Base-by-base conservation (phyloP, 1,140 invertebrate genomes). In the Camponotus pennsylvanicus region DNA sequence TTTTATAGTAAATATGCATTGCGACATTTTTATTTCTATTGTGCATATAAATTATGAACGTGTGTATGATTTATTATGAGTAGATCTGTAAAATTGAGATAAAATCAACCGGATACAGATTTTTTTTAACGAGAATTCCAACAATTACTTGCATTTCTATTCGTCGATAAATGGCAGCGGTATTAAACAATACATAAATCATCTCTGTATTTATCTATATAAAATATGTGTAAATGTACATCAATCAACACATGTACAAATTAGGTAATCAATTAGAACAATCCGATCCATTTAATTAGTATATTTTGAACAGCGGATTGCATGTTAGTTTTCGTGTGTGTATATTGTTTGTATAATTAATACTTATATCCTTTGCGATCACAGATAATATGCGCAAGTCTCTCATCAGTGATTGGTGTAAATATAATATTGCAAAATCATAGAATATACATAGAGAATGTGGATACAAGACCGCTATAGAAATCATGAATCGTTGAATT, bases 401-500 rank as follows among this genome's bases (percentile, higher is more conserved):
- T 52, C 49, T 52, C 49, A 15, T 52, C 27, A 37, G 15, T 42
- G 9, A 55, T 37, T 8, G 7, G 4, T 15, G 0, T 18, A n/a
- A 21, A 32, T 71, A 71, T 6, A 71, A 71, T n/a, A 57, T 80
- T 32, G 15, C 49, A 57, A 2, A 40, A 70, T 61, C 13, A 7
- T 59, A 45, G 37, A 59, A 71, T 32, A 3, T 5, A 21, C 11
- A 18, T 49, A 45, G 13, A 45, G 55, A 49, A 69, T 42, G 18
- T 8, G 5, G 13, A 71, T 45, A 34, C 3, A 18, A 2, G 18
- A 70, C 7, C 7, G 27, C 52, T 45, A 73, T 73, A 27, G 32
- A 82, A 61, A 73, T 71, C 37, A 70, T 52, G 49, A 52, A 52
- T 52, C 9, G 34, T 37, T 6, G 11, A 45, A 32, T 59, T 82